These are phyloP conservation scores for Dendrophyllia cribrosa DNA, from an alignment of 64 coral and sea anemone species.

Conservation along the genomic window DNA sequence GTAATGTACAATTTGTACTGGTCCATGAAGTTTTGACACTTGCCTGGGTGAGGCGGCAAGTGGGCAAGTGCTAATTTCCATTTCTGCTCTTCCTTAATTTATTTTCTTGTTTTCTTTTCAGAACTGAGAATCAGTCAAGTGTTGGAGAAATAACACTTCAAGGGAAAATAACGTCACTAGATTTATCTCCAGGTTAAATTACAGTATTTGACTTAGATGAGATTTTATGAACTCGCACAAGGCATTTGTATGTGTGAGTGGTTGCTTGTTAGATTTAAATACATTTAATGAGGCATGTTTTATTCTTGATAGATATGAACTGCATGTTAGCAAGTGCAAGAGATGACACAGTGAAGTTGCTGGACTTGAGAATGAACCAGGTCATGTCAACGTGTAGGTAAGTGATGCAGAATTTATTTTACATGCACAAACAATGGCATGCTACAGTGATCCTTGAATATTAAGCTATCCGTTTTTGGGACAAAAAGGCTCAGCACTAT, in stretches of 20 bases:
- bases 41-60: too few species aligned
- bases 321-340: constrained; percentile 88
- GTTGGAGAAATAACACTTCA: constrained; percentile 94
- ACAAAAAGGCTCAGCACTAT: too few species aligned
- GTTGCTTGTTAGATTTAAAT: too few species aligned
- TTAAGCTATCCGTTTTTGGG: too few species aligned
- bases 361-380: constrained; percentile 95
- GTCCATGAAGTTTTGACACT: too few species aligned
- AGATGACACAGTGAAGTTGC: constrained; percentile 93
- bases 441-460: too few species aligned
- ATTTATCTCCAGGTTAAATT: constrained; percentile 79
- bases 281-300: too few species aligned
- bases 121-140: constrained; percentile 76
- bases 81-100: background rate
- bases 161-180: constrained; percentile 95
- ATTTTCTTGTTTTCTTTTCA: constrained; percentile 17
- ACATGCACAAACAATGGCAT: too few species aligned
- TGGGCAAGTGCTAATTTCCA: too few species aligned
- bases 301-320: constrained; percentile 42
- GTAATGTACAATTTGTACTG: too few species aligned
- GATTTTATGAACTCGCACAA: too few species aligned
- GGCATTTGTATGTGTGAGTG: too few species aligned
- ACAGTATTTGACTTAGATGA: background rate
- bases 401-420: background rate
- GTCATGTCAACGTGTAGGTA: constrained; percentile 86